Percentiles rank a stretch among this genome's conserved stretches.
These are phyloP conservation scores for Aldabrachelys gigantea DNA, from an alignment of 2,113 vertebrate species.

Conservation along the genomic window DNA sequence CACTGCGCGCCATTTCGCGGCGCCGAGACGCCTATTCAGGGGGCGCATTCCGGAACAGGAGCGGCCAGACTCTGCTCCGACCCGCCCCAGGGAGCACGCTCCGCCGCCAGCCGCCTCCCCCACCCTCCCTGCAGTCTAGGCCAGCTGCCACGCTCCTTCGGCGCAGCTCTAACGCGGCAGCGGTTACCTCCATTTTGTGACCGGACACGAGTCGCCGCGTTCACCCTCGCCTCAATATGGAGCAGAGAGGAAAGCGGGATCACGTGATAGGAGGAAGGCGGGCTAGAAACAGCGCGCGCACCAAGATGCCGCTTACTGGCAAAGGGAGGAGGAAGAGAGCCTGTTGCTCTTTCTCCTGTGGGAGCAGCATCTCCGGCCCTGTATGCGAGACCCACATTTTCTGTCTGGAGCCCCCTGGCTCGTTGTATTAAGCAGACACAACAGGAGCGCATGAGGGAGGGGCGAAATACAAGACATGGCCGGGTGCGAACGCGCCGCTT, in stretches of 20 bases:
- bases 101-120: not conserved
- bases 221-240: conserved; percentile 48
- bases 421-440: not conserved
- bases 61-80: not conserved
- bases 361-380: not conserved
- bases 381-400: not conserved
- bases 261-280: accelerated
- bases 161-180: not conserved
- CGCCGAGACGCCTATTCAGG: accelerated
- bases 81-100: not conserved
- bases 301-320: no score
- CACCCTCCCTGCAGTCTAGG: accelerated
- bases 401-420: no score
- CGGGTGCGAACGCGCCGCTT: no score
- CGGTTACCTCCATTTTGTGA: conserved; percentile 65
- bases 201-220: not conserved
- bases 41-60: accelerated
- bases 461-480: not conserved
- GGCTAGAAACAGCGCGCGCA: accelerated
- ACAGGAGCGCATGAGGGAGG: not conserved
- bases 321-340: no score
- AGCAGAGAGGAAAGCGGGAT: conserved; percentile 1
- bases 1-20: not conserved
- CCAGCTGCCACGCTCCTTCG: not conserved
- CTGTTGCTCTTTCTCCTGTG: no score